These are phyloP conservation scores for Elanus axillaris DNA, from an alignment of 2,113 vertebrate species.

Conservation along the genomic window DNA sequence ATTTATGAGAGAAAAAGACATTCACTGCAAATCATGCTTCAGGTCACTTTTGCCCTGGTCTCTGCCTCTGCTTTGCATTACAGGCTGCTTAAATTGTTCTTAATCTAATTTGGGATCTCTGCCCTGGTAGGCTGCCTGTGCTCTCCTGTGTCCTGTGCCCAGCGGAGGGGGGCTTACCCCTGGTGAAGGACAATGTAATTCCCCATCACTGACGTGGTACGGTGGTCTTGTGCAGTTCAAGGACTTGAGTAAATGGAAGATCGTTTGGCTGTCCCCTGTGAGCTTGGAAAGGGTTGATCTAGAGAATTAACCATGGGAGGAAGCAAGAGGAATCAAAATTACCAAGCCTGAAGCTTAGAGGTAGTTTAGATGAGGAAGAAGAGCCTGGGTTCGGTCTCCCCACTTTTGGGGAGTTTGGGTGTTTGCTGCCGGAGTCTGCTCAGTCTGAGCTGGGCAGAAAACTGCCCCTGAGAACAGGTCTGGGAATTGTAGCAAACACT, in stretches of 20 bases:
- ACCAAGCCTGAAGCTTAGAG: not conserved
- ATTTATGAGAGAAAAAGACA: constrained; percentile 26
- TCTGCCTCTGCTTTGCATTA: not conserved
- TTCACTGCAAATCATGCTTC: not conserved
- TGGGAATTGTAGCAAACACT: not conserved
- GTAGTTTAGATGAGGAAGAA: not conserved
- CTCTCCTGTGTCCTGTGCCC: not conserved
- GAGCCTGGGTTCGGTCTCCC: not conserved
- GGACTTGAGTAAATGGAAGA: not conserved
- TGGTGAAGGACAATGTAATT: not conserved
- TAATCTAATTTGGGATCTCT: not conserved
- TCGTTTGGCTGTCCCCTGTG: not conserved
- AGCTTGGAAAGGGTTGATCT: not conserved
- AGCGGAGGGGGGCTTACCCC: not conserved
- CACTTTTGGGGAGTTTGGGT: not conserved
- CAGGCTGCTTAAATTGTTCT: not conserved
- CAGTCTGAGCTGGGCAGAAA: not conserved
- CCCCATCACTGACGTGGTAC: fast-evolving
- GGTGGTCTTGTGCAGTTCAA: not conserved
- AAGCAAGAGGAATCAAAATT: not conserved
- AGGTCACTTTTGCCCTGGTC: not conserved
- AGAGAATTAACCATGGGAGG: not conserved
- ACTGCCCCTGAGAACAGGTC: fast-evolving
- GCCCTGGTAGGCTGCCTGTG: not conserved
- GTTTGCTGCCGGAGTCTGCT: not conserved